Percentiles rank a stretch among this genome's conserved stretches.
Evolutionary conservation across 2,113 vertebrate species (phyloP).

Genomic region (Saccopteryx leptura): DNA sequence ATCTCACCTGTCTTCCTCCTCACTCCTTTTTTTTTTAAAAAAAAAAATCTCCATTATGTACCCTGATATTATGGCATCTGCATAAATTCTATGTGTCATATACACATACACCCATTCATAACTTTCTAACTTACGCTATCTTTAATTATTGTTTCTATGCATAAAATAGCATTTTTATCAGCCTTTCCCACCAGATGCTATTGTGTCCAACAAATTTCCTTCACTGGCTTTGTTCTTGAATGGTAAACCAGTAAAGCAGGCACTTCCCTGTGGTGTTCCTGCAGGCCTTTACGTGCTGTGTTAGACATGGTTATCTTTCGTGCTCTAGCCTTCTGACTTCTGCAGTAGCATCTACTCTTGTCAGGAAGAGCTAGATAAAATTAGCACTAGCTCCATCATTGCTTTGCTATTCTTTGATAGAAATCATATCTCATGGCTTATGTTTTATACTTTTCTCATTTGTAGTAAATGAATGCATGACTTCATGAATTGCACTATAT

Average conservation of each 20-base stretch:
- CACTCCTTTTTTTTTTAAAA: background rate
- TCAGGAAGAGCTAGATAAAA: slow-evolving; percentile 33
- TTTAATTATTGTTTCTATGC: background rate
- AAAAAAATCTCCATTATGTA: background rate
- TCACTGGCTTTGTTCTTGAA: background rate
- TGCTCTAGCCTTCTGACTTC: background rate
- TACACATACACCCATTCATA: background rate
- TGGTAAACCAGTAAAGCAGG: slow-evolving; percentile 1
- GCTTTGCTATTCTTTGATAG: background rate
- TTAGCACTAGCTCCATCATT: background rate
- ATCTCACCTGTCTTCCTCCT: background rate
- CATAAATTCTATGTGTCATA: background rate
- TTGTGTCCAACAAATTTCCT: background rate
- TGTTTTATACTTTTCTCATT: background rate
- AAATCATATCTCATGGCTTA: background rate
- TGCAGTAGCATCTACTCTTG: background rate
- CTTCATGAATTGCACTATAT: background rate
- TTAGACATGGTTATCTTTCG: background rate
- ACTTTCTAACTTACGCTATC: background rate
- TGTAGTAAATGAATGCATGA: background rate
- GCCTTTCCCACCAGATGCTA: background rate
- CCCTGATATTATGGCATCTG: background rate
- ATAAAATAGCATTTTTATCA: background rate
- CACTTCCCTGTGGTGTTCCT: background rate
- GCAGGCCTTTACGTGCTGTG: slow-evolving; percentile 11